These are phyloP conservation scores for Nymphicus hollandicus DNA, from an alignment of 2,113 vertebrate species.

Conservation along the genomic window DNA sequence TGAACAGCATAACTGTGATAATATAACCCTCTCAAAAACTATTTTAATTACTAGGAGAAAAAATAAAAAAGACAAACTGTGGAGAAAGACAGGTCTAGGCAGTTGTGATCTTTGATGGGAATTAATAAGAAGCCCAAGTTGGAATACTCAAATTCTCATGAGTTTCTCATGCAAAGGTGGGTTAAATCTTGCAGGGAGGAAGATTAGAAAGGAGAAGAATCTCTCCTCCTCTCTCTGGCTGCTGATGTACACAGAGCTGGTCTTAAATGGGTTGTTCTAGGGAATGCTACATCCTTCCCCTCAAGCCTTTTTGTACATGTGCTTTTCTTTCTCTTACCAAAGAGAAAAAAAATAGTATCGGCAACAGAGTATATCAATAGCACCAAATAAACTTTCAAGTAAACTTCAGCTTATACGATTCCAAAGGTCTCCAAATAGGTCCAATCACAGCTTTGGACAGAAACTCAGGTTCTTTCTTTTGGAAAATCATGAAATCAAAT, in stretches of 20 bases:
- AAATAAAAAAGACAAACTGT: not conserved
- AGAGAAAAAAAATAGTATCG: not conserved
- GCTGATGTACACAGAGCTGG: not conserved
- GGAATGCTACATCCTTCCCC: not conserved
- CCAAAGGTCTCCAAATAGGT: not conserved
- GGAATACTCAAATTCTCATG: not conserved
- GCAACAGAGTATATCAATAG: not conserved
- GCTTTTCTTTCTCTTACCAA: not conserved
- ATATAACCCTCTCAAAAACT: not conserved
- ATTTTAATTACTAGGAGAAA: not conserved
- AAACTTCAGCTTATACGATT: not conserved
- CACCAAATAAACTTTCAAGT: not conserved
- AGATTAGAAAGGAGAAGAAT: not conserved
- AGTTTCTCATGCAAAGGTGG: not conserved
- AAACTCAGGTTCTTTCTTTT: not conserved
- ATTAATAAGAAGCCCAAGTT: not conserved
- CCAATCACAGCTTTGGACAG: rapidly evolving
- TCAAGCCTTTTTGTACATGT: not conserved
- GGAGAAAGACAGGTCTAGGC: not conserved
- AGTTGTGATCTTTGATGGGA: not conserved
- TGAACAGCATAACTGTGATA: not conserved
- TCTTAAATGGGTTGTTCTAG: not conserved
- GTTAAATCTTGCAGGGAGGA: not conserved
- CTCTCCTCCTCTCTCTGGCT: not conserved
- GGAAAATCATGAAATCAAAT: not conserved